Evolutionary conservation across 2,888 invertebrate species (phyloP).

Genomic region (Abrostola tripartita): DNA sequence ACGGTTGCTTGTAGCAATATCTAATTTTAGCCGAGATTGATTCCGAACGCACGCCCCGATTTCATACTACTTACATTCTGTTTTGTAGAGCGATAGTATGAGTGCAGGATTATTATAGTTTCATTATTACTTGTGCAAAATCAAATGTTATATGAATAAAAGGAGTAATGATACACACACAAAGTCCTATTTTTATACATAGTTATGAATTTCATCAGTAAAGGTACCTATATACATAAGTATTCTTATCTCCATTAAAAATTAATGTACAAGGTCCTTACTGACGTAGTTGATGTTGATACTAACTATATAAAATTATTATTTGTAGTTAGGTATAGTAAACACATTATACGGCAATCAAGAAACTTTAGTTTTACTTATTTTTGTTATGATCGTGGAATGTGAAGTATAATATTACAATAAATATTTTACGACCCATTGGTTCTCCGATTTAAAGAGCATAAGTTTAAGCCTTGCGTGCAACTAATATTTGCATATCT

Average conservation of each 20-base stretch:
- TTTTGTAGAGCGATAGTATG: not conserved
- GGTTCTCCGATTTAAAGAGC: too few relatives aligned
- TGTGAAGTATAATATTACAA: not conserved
- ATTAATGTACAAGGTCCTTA: constrained; percentile 71
- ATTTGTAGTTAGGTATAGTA: constrained; percentile 11
- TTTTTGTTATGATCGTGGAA: not conserved
- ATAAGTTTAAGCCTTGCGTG: too few relatives aligned
- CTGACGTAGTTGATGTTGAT: constrained; percentile 68
- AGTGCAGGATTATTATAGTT: not conserved
- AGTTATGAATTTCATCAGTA: not conserved
- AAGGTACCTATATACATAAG: constrained; percentile 7
- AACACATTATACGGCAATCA: constrained; percentile 4
- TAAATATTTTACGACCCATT: too few relatives aligned
- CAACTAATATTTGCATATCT: too few relatives aligned
- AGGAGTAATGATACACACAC: not conserved
- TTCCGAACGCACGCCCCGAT: constrained; percentile 11
- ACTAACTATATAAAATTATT: constrained; percentile 26
- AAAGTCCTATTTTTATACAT: not conserved
- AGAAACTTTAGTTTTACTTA: constrained; percentile 3
- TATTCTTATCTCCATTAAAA: constrained; percentile 42
- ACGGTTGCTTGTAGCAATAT: constrained; percentile 12
- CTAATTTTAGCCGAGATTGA: constrained; percentile 24
- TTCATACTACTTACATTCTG: constrained; percentile 9
- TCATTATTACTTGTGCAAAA: not conserved
- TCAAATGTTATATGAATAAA: not conserved